Percentiles rank a stretch among this genome's conserved stretches.
Evolutionary conservation across 2,888 invertebrate genomes (phyloP).

Genomic region (Trissonchulus sp.): DNA sequence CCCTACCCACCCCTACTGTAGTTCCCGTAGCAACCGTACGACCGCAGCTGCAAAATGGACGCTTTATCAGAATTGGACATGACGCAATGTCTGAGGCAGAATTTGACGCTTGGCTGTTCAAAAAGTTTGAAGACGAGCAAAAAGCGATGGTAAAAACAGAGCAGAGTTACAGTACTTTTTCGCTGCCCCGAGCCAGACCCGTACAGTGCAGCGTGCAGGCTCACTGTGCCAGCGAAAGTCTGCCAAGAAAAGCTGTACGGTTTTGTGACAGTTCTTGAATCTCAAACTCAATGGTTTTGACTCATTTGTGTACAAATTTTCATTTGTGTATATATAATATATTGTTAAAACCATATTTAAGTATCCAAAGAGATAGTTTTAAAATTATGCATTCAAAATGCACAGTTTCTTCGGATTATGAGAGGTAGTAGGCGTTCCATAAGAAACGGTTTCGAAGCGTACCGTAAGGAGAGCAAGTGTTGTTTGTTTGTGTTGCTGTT

Average conservation of each 20-base stretch:
- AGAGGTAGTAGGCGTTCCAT: no score
- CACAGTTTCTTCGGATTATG: no score
- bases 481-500: no score
- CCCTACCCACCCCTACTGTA: background rate
- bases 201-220: background rate
- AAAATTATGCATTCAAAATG: no score
- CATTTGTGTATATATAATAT: no score
- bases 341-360: no score
- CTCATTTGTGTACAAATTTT: no score
- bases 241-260: background rate
- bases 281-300: no score
- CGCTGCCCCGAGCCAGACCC: background rate
- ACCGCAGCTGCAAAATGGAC: slow-evolving; percentile 21
- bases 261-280: no score
- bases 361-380: no score
- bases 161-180: background rate
- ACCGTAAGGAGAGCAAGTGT: no score
- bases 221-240: background rate
- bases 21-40: slow-evolving; percentile 15
- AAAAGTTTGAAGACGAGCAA: slow-evolving; percentile 17
- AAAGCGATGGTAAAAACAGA: background rate
- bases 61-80: slow-evolving; percentile 16
- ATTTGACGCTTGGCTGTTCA: slow-evolving; percentile 22
- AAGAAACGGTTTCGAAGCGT: no score
- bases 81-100: slow-evolving; percentile 17